These are phyloP conservation scores for Sycobia sp. DNA, from an alignment of 1,140 invertebrate species.

Conservation along the genomic window DNA sequence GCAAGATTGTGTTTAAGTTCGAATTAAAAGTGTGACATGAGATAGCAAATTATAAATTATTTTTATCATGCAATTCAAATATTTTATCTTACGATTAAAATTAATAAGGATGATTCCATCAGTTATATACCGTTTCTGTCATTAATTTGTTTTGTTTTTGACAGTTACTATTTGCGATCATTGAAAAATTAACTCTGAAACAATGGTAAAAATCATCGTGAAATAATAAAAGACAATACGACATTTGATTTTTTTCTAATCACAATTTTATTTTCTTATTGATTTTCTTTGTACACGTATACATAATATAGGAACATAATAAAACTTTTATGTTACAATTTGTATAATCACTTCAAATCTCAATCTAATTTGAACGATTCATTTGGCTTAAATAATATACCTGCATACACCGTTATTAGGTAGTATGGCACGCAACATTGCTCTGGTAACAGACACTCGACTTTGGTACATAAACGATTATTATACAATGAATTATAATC, in stretches of 20 bases:
- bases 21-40: no score
- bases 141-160: no score
- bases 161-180: no score
- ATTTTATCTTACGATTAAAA: no score
- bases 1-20: no score
- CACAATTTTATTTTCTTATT: constrained; percentile 26
- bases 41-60: no score
- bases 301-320: constrained; percentile 36
- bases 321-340: constrained; percentile 25
- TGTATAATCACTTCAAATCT: constrained; percentile 17
- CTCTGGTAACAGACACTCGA: constrained; percentile 34
- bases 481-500: no score
- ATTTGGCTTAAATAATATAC: constrained; percentile 23
- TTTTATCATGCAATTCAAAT: no score
- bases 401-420: constrained; percentile 30
- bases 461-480: constrained; percentile 35
- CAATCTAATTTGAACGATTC: constrained; percentile 18
- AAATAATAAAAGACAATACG: neutral
- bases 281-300: constrained; percentile 25
- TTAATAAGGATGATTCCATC: no score
- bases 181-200: no score
- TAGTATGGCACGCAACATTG: constrained; percentile 34
- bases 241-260: neutral
- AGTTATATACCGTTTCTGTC: no score
- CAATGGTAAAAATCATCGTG: no score